Percentiles rank a stretch among this genome's conserved stretches.
Conservation (phyloP, 2,888 invertebrate genomes). For the Philaethria dido region DNA sequence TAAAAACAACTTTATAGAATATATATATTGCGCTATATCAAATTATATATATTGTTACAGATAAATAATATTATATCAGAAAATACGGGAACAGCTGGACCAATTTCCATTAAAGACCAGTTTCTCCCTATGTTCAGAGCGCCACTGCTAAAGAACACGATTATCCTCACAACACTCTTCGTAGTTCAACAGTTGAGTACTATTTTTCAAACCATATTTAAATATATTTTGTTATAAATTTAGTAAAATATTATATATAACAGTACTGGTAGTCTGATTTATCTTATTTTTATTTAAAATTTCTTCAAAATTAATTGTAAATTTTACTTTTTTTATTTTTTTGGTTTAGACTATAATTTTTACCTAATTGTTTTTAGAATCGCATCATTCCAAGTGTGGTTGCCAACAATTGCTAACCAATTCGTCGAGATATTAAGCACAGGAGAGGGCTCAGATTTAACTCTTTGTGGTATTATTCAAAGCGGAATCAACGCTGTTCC, state of each 20-base stretch:
- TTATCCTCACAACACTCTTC: conserved; percentile 73
- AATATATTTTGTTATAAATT: too few relatives aligned
- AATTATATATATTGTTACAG: conserved; percentile 48
- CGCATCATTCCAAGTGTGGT: conserved; percentile 61
- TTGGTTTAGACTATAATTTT: too few relatives aligned
- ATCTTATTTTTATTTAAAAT: too few relatives aligned
- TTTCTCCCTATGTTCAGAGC: conserved; percentile 76
- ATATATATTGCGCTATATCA: not conserved
- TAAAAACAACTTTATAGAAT: too few relatives aligned
- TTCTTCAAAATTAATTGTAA: too few relatives aligned
- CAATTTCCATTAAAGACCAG: conserved; percentile 59
- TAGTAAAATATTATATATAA: too few relatives aligned
- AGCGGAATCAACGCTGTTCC: conserved; percentile 45
- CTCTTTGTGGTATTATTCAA: conserved; percentile 61
- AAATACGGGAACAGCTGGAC: conserved; percentile 53
- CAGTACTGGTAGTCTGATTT: too few relatives aligned
- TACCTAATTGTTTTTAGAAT: conserved; percentile 42
- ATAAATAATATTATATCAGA: conserved; percentile 59
- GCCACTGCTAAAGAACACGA: conserved; percentile 79
- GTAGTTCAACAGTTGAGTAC: conserved; percentile 84
- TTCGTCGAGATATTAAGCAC: conserved; percentile 59
- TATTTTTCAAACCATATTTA: not conserved
- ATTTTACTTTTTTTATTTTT: too few relatives aligned
- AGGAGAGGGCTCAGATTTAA: conserved; percentile 57
- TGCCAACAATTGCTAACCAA: conserved; percentile 66